Evolutionary conservation across 2,888 invertebrate genomes (phyloP).

Genomic region (Mermis nigrescens): DNA sequence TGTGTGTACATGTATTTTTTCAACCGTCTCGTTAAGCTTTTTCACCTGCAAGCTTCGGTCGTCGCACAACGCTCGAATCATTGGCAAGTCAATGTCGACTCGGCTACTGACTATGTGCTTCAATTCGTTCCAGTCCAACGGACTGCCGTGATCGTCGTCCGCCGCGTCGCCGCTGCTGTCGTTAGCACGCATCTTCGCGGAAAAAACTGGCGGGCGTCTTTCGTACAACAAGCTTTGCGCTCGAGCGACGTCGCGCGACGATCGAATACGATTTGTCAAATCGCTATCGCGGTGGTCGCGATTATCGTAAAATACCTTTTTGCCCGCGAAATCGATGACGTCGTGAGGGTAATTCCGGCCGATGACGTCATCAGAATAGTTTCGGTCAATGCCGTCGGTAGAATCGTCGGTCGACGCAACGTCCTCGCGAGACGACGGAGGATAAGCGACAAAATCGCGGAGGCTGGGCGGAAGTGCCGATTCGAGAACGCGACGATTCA

Average conservation of each 20-base stretch:
- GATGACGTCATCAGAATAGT: not conserved
- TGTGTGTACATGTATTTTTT: too few species aligned
- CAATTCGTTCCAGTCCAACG: not conserved
- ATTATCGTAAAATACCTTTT: not conserved
- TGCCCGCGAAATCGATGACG: not conserved
- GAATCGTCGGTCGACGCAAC: not conserved
- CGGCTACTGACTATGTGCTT: conserved; percentile 7
- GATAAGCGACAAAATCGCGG: too few species aligned
- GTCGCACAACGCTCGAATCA: conserved; percentile 18
- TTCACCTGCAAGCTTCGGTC: conserved; percentile 14
- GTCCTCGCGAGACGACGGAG: not conserved
- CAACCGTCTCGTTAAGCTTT: too few species aligned
- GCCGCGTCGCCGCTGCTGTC: not conserved
- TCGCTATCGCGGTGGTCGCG: too few species aligned
- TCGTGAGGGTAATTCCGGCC: not conserved
- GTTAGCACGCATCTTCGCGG: not conserved
- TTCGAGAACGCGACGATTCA: not conserved
- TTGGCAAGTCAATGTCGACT: conserved; percentile 20
- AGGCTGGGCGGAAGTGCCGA: too few species aligned
- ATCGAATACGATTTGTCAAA: too few species aligned
- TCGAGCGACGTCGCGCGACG: too few species aligned
- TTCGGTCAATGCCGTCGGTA: not conserved
- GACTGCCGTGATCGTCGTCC: not conserved
- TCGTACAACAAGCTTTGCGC: too few species aligned
- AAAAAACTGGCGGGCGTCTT: too few species aligned